Percentiles rank a stretch among this genome's conserved stretches.
These are phyloP conservation scores for Gadopsis bispinosus DNA, from an alignment of 2,797 vertebrate species.

Conservation along the genomic window DNA sequence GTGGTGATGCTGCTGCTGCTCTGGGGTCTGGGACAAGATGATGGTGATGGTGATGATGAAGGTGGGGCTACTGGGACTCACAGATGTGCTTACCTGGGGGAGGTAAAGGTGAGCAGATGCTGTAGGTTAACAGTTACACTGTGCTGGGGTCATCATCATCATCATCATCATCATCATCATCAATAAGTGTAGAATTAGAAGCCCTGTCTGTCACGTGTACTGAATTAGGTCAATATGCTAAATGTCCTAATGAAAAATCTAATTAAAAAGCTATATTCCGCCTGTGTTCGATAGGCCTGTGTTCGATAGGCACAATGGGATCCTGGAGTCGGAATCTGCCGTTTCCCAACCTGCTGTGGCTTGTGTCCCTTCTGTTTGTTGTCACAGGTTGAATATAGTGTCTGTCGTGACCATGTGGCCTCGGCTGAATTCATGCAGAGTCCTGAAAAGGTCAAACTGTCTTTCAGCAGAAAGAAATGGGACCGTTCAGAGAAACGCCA, in stretches of 20 bases:
- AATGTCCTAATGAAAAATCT: no score
- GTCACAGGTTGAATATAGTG: background rate
- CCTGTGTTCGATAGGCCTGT: no score
- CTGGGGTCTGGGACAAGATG: background rate
- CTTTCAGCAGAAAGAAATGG: background rate
- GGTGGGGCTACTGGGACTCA: constrained; percentile 19
- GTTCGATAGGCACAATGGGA: background rate
- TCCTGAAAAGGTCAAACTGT: background rate
- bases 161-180: constrained; percentile 5
- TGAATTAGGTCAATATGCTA: background rate
- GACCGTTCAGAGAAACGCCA: background rate
- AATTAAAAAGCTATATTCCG: no score
- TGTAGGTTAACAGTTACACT: constrained; percentile 32
- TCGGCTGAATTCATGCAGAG: background rate
- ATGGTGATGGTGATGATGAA: constrained; percentile 6
- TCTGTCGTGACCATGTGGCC: background rate
- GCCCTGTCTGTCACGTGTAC: background rate
- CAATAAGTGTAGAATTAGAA: background rate
- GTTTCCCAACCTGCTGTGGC: no score
- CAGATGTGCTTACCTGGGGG: constrained; percentile 51
- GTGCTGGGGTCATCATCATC: background rate
- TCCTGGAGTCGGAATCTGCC: no score
- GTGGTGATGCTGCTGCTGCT: no score
- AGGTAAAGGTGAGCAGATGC: constrained; percentile 36
- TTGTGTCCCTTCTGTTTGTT: background rate